Conservation (phyloP, 2,797 vertebrate species). For the Natrix natrix region DNA sequence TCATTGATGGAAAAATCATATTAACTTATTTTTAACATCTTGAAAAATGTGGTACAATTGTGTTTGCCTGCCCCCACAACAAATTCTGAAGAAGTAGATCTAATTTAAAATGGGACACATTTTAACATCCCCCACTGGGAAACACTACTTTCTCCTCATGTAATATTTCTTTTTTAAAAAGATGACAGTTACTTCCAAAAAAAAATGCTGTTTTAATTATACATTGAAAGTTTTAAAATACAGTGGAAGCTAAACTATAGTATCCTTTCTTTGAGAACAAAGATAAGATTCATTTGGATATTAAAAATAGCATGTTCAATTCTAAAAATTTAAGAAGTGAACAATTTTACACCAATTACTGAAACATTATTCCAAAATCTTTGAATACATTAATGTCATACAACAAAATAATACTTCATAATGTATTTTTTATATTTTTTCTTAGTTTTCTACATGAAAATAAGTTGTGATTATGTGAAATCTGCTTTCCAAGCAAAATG, state of each 20-base stretch:
- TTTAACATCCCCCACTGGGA: not conserved
- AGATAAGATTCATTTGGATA: not conserved
- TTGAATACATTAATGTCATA: not conserved
- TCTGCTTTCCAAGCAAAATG: not conserved
- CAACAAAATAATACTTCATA: not conserved
- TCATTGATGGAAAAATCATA: not conserved
- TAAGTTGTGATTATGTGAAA: not conserved
- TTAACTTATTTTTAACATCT: not conserved
- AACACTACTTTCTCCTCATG: not conserved
- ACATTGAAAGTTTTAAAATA: not conserved
- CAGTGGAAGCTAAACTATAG: not conserved
- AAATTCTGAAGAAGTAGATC: not conserved
- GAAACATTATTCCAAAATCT: not conserved
- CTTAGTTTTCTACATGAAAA: not conserved
- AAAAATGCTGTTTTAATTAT: not conserved
- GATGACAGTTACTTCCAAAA: not conserved
- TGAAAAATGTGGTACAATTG: not conserved
- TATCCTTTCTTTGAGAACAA: not conserved
- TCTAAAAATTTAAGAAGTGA: not conserved
- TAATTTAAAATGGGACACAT: not conserved
- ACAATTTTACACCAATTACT: not conserved
- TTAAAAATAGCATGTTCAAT: not conserved
- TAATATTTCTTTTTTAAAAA: not conserved
- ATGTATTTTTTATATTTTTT: not conserved
- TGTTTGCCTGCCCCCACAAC: not conserved